These are phyloP conservation scores for Cerceris ruficornis DNA, from an alignment of 2,888 invertebrate species.

Conservation along the genomic window DNA sequence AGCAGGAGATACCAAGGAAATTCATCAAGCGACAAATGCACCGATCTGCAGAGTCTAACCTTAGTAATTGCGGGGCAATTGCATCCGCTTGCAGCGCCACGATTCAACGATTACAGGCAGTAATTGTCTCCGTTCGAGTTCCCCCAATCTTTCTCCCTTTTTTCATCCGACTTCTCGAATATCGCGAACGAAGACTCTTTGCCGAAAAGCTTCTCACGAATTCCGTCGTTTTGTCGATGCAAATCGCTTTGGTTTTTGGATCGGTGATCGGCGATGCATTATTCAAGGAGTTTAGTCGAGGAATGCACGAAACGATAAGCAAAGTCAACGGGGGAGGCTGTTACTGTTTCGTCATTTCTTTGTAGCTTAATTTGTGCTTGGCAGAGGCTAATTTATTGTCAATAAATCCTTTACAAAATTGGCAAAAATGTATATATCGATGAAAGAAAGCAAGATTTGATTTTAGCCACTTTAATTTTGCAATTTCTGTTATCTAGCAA, in stretches of 20 bases:
- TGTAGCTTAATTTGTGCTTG: no score
- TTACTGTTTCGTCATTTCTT: neutral
- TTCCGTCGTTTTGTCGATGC: neutral
- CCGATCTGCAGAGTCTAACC: neutral
- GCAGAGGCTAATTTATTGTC: no score
- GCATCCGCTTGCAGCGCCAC: neutral
- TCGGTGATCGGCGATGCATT: neutral
- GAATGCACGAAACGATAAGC: neutral
- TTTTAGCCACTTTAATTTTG: no score
- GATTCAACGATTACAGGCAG: constrained; percentile 21
- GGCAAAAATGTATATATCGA: no score
- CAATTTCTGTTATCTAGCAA: no score
- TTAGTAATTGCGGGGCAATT: constrained; percentile 18
- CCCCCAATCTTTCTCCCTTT: neutral
- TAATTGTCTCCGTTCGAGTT: constrained; percentile 16
- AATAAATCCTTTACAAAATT: no score
- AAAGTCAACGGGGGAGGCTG: neutral
- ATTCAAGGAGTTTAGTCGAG: neutral
- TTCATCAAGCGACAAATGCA: constrained; percentile 17
- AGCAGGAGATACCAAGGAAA: constrained; percentile 10
- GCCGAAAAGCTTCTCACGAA: neutral
- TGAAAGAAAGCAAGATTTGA: no score
- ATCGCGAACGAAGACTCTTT: neutral
- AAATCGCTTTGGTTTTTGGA: neutral
- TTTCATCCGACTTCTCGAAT: neutral